These are phyloP conservation scores for Proctacanthus coquilletti DNA, from an alignment of 1,140 invertebrate genomes.

Conservation along the genomic window DNA sequence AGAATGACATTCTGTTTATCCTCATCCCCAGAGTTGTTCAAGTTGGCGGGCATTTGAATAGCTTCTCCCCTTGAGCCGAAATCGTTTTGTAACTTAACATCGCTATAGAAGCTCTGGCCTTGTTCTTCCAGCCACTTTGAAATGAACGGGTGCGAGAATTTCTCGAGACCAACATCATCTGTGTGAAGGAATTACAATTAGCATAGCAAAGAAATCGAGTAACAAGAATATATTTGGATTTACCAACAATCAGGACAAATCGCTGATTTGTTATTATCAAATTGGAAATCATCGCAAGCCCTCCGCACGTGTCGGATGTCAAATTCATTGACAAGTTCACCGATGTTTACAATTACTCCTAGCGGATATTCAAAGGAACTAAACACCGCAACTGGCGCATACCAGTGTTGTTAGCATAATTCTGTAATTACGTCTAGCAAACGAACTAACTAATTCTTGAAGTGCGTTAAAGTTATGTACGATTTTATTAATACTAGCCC, in stretches of 20 bases:
- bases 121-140: slow-evolving; percentile 18
- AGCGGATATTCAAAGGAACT: no score
- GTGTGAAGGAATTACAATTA: background rate
- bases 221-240: slow-evolving; percentile 4
- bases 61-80: slow-evolving; percentile 6
- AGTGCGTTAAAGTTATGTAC: no score
- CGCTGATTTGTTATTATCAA: slow-evolving; percentile 20
- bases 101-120: slow-evolving; percentile 11
- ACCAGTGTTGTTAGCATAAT: no score
- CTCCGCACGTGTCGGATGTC: no score
- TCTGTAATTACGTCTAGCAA: no score
- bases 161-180: slow-evolving; percentile 25
- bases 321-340: no score
- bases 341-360: no score
- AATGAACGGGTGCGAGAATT: slow-evolving; percentile 20
- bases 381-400: no score
- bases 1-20: slow-evolving; percentile 10
- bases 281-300: slow-evolving; percentile 26
- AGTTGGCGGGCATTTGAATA: slow-evolving; percentile 12
- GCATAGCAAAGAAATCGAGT: background rate
- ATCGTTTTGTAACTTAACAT: background rate
- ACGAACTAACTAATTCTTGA: no score
- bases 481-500: no score
- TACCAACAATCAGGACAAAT: slow-evolving; percentile 23
- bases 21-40: slow-evolving; percentile 12